phyloP scores from a whole-genome alignment of 2,888 invertebrate species.

The Gryllus longicercus region DNA sequence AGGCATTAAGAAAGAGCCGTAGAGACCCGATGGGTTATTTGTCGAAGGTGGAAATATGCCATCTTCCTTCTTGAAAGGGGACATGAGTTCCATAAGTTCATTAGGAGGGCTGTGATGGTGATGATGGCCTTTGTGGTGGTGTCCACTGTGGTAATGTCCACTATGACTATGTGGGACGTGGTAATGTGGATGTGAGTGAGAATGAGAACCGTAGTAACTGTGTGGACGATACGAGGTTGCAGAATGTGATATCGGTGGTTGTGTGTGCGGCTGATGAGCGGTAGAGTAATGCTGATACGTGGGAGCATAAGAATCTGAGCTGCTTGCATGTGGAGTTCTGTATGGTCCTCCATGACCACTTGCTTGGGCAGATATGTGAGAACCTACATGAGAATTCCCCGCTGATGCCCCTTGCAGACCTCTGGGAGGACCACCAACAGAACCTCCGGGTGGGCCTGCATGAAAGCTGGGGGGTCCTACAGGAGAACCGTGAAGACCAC shows the following conservation, averaged over 20 bases:
- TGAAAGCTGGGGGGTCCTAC: no score
- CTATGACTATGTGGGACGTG: neutral
- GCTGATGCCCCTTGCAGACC: no score
- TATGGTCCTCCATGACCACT: neutral
- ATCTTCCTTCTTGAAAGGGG: neutral
- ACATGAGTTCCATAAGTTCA: neutral
- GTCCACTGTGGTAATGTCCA: neutral
- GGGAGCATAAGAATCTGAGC: neutral
- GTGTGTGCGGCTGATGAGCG: neutral
- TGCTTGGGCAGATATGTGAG: neutral
- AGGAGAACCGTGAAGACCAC: no score
- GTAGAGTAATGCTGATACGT: neutral
- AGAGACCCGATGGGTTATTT: neutral
- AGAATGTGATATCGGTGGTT: no score
- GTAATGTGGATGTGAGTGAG: neutral
- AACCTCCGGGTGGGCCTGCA: no score
- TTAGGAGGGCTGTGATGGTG: neutral
- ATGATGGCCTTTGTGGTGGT: neutral
- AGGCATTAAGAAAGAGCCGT: constrained; percentile 26
- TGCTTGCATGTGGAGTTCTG: neutral
- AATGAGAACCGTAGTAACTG: neutral
- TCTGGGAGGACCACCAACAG: no score
- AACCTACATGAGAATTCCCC: neutral
- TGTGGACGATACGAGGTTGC: no score
- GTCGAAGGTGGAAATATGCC: neutral